Base-by-base conservation (phyloP, 2,113 vertebrate species). In the Thamnaconus septentrionalis region DNA sequence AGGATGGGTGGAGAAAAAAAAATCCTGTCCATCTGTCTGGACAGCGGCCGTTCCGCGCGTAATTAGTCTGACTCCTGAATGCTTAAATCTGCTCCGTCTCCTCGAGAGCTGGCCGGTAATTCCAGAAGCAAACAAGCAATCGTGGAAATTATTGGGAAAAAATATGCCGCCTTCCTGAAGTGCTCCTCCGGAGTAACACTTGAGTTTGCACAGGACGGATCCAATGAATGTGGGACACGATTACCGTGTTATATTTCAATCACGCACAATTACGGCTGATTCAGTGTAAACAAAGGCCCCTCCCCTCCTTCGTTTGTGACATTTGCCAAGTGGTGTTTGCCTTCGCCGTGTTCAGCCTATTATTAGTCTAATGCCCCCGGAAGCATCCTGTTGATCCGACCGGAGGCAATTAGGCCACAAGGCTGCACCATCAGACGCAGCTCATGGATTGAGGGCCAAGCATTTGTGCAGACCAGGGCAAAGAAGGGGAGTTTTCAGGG, bases 261-360 rank as follows among this genome's bases (percentile, higher is more conserved):
- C 87, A 87, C 59, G 77, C 54, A 71, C 87, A 89, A 89, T 91
- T 91, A 88, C 55, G 6, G 63, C 78, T 72, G 79, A 85, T 85
- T 90, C 71, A 79, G 56, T 68, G 75, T 72, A 87, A 88, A 85
- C 74, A 82, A 51, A 56, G 18, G 18, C 18, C 56, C 58, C 61
- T 73, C 69, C 73, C 71, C 73, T 82, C 66, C 73, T 78, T 81
- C 80, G 79, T 41, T 55, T 66, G 62, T 87, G 88, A 89, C 84
- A 89, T 91, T 91, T 85, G 75, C 85, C 87, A 91, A 89, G 78
- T 87, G 87, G 66, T 67, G 61, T 86, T 86, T 84, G 66, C 69
- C 56, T 70, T 80, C 69, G 61, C 66, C 58, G 53, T 70, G 71
- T 58, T 56, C 39, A 53, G 62, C 64, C 61, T 73, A 79, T 79